Evolutionary conservation across 1,140 invertebrate genomes (phyloP).

Genomic region (Drosophila bipectinata): DNA sequence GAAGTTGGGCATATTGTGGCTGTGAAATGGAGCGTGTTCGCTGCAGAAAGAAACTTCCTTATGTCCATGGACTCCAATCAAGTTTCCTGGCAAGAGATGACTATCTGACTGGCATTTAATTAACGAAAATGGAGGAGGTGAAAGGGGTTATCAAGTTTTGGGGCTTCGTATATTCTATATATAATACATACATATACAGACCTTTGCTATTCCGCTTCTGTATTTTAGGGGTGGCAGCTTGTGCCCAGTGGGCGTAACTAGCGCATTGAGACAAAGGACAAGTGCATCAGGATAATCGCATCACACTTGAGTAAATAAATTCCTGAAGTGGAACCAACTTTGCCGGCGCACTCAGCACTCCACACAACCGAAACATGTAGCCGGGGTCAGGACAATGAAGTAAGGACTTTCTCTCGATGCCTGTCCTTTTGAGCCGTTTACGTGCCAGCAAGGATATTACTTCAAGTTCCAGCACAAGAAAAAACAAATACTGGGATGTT

Average conservation of each 20-base stretch:
- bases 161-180: conserved; percentile 27
- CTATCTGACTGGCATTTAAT: conserved; percentile 66
- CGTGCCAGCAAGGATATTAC: conserved; percentile 28
- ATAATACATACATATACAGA: conserved; percentile 12
- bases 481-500: background rate
- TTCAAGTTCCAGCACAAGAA: background rate
- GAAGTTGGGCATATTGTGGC: conserved; percentile 30
- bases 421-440: conserved; percentile 29
- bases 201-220: conserved; percentile 31
- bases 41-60: conserved; percentile 3
- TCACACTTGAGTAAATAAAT: conserved; percentile 82
- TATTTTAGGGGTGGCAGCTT: conserved; percentile 7
- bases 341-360: conserved; percentile 38
- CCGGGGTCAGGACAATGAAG: conserved; percentile 23
- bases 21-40: conserved; percentile 44
- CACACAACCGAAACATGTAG: conserved; percentile 50
- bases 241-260: conserved; percentile 44
- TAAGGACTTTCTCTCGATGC: conserved; percentile 1
- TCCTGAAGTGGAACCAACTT: conserved; percentile 73
- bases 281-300: conserved; percentile 77
- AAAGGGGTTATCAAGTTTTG: conserved; percentile 20
- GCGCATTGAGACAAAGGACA: conserved; percentile 65
- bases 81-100: conserved; percentile 41
- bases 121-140: conserved; percentile 33
- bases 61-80: conserved; percentile 40